Evolutionary conservation across 2,113 vertebrate genomes (phyloP).

Genomic region (Toxotes jaculatrix): DNA sequence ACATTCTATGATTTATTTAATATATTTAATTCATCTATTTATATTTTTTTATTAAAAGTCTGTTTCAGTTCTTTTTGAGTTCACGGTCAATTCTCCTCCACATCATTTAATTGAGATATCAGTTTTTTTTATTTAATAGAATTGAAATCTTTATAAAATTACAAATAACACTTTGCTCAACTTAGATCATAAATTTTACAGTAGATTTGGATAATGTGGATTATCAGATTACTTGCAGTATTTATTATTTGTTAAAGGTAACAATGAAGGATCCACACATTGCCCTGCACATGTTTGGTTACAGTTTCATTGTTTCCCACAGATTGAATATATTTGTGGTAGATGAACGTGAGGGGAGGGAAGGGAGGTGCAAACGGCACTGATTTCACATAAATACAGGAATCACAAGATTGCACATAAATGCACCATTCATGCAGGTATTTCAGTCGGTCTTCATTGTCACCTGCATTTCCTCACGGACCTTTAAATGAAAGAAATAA

Average conservation of each 20-base stretch:
- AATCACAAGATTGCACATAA: conserved; percentile 13
- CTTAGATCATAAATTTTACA: neutral
- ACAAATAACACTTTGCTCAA: neutral
- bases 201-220: neutral
- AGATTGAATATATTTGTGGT: neutral
- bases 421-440: neutral
- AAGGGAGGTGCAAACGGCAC: neutral
- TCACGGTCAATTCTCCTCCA: neutral
- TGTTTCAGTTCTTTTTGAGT: neutral
- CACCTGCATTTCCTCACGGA: neutral
- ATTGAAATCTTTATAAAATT: too few species aligned
- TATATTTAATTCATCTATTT: neutral
- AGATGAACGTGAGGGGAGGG: neutral
- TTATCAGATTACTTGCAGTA: neutral
- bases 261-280: neutral
- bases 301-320: neutral
- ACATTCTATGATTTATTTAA: neutral
- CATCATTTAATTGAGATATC: neutral
- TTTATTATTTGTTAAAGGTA: neutral
- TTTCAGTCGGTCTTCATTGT: conserved; percentile 3
- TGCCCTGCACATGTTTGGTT: neutral
- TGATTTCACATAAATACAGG: conserved; percentile 5
- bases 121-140: too few species aligned
- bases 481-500: neutral
- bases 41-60: neutral